Evolutionary conservation across 2,888 invertebrate genomes (phyloP).

Genomic region (Rhagonycha lutea): DNA sequence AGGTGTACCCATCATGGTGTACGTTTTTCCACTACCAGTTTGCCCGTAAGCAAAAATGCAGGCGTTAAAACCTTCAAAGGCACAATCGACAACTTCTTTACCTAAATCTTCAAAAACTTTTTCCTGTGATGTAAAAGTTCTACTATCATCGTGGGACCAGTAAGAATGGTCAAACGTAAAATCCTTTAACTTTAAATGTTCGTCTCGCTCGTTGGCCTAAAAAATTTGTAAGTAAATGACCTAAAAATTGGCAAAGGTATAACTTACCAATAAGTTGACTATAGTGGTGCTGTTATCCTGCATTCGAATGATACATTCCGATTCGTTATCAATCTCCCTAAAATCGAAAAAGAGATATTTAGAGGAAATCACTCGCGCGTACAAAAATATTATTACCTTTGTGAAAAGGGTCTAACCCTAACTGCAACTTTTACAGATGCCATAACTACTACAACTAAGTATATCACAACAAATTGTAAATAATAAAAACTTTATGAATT

Average conservation of each 20-base stretch:
- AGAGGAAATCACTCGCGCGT: conserved; percentile 20
- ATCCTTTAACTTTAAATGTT: conserved; percentile 68
- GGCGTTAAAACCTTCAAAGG: conserved; percentile 85
- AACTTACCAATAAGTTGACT: conserved; percentile 70
- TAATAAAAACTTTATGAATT: background rate
- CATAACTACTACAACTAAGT: conserved; percentile 58
- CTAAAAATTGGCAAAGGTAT: background rate
- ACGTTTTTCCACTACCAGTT: conserved; percentile 89
- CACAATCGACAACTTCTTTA: conserved; percentile 78
- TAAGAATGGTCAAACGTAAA: conserved; percentile 90
- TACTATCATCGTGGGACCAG: conserved; percentile 77
- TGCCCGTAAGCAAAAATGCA: conserved; percentile 92
- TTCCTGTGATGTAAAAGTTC: conserved; percentile 79
- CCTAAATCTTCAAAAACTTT: conserved; percentile 79
- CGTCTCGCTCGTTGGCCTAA: conserved; percentile 52
- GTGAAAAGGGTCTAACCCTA: conserved; percentile 87
- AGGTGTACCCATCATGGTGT: conserved; percentile 87
- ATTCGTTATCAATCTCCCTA: conserved; percentile 84
- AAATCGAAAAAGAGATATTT: conserved; percentile 3
- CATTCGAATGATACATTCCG: conserved; percentile 84
- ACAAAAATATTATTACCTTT: conserved; percentile 66
- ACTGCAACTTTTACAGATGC: conserved; percentile 92
- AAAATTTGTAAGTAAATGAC: conserved; percentile 7
- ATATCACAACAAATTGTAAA: background rate
- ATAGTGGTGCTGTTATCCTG: conserved; percentile 81